These are phyloP conservation scores for Oedothorax gibbosus DNA, from an alignment of 1,140 invertebrate species.

Conservation along the genomic window DNA sequence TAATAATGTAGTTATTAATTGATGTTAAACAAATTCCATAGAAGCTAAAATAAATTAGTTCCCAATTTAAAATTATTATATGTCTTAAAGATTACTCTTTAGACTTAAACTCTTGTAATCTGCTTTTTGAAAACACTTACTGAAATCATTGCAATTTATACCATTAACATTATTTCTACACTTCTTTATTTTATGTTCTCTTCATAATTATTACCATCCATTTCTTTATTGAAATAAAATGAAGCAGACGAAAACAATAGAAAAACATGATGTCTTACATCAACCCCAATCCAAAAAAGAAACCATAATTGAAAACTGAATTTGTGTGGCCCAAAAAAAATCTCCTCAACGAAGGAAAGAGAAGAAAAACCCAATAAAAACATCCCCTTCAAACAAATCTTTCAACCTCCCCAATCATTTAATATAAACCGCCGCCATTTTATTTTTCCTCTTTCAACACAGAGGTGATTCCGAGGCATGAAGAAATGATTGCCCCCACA, in stretches of 20 bases:
- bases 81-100: too few species aligned
- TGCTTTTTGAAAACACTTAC: not conserved
- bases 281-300: not conserved
- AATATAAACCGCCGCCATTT: not conserved
- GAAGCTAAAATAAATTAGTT: too few species aligned
- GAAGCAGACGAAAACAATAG: not conserved
- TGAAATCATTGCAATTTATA: slow-evolving; percentile 7
- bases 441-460: not conserved
- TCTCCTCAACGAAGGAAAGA: not conserved
- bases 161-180: not conserved
- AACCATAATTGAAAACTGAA: slow-evolving; percentile 21
- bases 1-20: too few species aligned
- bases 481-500: slow-evolving; percentile 30
- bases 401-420: not conserved
- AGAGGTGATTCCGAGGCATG: not conserved
- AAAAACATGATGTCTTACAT: not conserved
- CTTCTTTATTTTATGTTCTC: not conserved
- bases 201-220: too few species aligned
- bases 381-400: not conserved
- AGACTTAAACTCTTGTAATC: not conserved
- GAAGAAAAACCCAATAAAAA: slow-evolving; percentile 17
- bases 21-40: too few species aligned
- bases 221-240: not conserved
- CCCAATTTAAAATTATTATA: too few species aligned
- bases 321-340: not conserved